Conservation (phyloP, 1,140 invertebrate genomes). For the Trichonephila clavata region DNA sequence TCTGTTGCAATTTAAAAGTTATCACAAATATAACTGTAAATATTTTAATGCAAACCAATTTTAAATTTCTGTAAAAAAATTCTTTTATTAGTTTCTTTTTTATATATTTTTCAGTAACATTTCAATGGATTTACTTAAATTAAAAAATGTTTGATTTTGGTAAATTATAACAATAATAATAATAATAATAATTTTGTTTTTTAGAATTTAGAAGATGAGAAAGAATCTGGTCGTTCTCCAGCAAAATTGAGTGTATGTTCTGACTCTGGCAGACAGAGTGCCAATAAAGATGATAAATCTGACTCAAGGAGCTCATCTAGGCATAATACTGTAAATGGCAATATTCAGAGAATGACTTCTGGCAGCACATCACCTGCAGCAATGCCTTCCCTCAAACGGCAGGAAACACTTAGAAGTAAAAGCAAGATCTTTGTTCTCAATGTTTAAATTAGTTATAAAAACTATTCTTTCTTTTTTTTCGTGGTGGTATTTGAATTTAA, state of each 20-base stretch:
- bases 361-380: slow-evolving; percentile 72
- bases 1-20: too few species aligned
- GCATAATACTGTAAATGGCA: slow-evolving; percentile 76
- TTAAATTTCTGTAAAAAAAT: too few species aligned
- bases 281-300: slow-evolving; percentile 32
- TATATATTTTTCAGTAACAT: too few species aligned
- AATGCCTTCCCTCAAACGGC: slow-evolving; percentile 58
- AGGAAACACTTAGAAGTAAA: slow-evolving; percentile 72
- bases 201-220: slow-evolving; percentile 59
- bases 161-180: too few species aligned
- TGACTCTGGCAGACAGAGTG: slow-evolving; percentile 10
- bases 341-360: slow-evolving; percentile 63
- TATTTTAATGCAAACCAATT: too few species aligned
- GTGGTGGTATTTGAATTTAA: not conserved
- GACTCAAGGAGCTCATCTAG: slow-evolving; percentile 22
- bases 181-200: not conserved
- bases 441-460: too few species aligned
- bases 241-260: slow-evolving; percentile 52
- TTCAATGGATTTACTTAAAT: too few species aligned
- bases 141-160: too few species aligned
- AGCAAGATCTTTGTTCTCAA: not conserved
- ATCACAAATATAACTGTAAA: too few species aligned
- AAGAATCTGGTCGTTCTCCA: slow-evolving; percentile 46
- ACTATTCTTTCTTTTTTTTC: too few species aligned
- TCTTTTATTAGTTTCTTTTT: too few species aligned